phyloP scores from a whole-genome alignment of 2,113 vertebrate genomes.

The Oncorhynchus nerka region DNA sequence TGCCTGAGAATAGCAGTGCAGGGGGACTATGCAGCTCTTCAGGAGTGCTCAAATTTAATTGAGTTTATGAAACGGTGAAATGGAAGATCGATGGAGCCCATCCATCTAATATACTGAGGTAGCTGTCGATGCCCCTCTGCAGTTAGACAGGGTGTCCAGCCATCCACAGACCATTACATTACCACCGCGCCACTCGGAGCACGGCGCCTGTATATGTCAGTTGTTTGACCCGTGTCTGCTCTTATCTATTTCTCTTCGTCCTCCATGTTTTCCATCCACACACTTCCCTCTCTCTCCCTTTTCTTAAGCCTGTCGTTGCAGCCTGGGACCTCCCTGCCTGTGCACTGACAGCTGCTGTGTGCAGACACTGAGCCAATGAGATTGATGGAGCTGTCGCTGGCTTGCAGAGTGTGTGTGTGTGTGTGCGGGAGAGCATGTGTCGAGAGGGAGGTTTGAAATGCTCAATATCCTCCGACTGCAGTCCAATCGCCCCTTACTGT shows the following conservation, averaged over 20 bases:
- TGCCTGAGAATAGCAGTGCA: not conserved
- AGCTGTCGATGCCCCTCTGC: conserved; percentile 28
- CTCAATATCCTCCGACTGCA: conserved; percentile 1
- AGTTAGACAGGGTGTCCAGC: not conserved
- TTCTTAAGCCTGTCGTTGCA: conserved; percentile 28
- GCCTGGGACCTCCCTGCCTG: conserved; percentile 39
- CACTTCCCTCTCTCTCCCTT: not conserved
- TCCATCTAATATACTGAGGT: conserved; percentile 52
- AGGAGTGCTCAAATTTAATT: conserved; percentile 59
- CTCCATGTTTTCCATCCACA: not conserved
- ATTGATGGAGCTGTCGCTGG: conserved; percentile 47
- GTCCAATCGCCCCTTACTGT: not conserved
- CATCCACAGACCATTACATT: not conserved
- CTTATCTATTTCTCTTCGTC: not conserved
- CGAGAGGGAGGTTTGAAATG: not conserved
- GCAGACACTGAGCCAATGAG: conserved; percentile 35
- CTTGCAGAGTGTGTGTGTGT: conserved; percentile 25
- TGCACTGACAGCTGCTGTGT: conserved; percentile 35
- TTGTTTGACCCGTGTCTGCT: conserved; percentile 1
- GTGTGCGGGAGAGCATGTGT: not conserved
- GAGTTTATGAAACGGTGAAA: conserved; percentile 66
- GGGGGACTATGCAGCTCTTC: conserved; percentile 15
- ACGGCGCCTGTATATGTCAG: conserved; percentile 11
- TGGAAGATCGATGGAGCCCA: conserved; percentile 61
- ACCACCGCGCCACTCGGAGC: not conserved